phyloP scores from a whole-genome alignment of 2,888 invertebrate genomes.

The Acronicta psi region DNA sequence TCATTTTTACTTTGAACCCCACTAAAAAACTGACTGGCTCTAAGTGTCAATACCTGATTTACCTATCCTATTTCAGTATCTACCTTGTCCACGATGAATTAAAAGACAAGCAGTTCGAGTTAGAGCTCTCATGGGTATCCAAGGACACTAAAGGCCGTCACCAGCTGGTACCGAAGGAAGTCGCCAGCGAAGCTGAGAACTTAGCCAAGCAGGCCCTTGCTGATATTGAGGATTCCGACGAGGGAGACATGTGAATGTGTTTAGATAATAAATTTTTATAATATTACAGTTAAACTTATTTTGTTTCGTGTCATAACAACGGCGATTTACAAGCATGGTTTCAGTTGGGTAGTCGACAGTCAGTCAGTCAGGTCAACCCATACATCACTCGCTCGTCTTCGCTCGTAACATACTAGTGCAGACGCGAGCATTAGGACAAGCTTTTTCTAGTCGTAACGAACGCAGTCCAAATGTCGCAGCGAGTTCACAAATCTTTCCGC shows the following conservation, averaged over 20 bases:
- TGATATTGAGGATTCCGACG: slow-evolving; percentile 95
- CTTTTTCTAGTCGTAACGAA: too few species aligned
- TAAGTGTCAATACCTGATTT: not conserved
- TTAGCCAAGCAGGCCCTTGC: slow-evolving; percentile 95
- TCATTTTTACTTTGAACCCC: too few species aligned
- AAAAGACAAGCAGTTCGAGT: slow-evolving; percentile 98
- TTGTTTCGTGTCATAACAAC: slow-evolving; percentile 4
- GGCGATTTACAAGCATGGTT: too few species aligned
- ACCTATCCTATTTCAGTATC: slow-evolving; percentile 88
- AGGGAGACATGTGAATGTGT: slow-evolving; percentile 91
- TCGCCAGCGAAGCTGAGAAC: slow-evolving; percentile 95
- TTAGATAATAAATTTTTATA: slow-evolving; percentile 79
- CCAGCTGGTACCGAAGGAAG: slow-evolving; percentile 93
- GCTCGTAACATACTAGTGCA: too few species aligned
- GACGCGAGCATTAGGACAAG: too few species aligned
- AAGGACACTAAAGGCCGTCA: slow-evolving; percentile 94
- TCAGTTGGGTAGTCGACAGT: too few species aligned
- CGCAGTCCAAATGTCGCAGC: too few species aligned
- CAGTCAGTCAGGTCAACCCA: too few species aligned
- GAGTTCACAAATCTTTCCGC: too few species aligned
- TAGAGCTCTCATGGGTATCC: slow-evolving; percentile 98
- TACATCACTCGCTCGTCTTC: too few species aligned
- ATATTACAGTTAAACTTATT: slow-evolving; percentile 49
- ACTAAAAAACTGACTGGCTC: too few species aligned
- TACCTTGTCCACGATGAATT: slow-evolving; percentile 97